These are phyloP conservation scores for Chrysina gloriosa DNA, from an alignment of 2,888 invertebrate genomes.

Conservation along the genomic window DNA sequence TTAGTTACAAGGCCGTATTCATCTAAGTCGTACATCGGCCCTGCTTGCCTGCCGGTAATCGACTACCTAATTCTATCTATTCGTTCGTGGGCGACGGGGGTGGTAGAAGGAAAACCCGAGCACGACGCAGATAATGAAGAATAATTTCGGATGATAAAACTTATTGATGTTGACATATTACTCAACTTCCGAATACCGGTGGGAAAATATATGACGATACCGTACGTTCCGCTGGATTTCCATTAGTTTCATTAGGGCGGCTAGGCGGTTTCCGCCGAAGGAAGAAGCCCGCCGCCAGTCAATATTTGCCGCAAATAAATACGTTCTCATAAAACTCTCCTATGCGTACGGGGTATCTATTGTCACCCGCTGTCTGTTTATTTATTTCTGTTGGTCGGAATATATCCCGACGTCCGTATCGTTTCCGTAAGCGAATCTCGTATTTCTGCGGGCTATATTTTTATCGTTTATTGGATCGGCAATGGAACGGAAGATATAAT, in stretches of 20 bases:
- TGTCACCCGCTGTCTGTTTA: constrained; percentile 30
- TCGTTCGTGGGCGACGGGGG: background rate
- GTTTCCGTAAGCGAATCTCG: background rate
- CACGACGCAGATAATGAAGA: constrained; percentile 21
- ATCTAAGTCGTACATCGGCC: background rate
- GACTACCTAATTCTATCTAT: constrained; percentile 1
- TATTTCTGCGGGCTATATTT: background rate
- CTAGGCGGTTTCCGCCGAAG: background rate
- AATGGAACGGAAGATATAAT: constrained; percentile 1
- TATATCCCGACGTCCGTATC: constrained; percentile 2
- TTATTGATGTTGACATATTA: constrained; percentile 35
- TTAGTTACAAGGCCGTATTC: background rate
- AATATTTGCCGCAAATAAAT: constrained; percentile 34
- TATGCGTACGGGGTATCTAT: constrained; percentile 29
- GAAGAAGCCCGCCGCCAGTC: constrained; percentile 15
- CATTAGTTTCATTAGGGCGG: constrained; percentile 31
- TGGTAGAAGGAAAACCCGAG: background rate
- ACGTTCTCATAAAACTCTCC: constrained; percentile 24
- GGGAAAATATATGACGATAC: constrained; percentile 20
- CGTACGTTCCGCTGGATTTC: constrained; percentile 29
- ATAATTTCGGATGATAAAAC: constrained; percentile 35
- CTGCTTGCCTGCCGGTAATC: background rate
- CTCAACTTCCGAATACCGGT: constrained; percentile 18
- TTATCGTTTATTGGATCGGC: background rate
- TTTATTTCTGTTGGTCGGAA: background rate